phyloP scores from a whole-genome alignment of 2,113 vertebrate genomes.

The Mandrillus leucophaeus region DNA sequence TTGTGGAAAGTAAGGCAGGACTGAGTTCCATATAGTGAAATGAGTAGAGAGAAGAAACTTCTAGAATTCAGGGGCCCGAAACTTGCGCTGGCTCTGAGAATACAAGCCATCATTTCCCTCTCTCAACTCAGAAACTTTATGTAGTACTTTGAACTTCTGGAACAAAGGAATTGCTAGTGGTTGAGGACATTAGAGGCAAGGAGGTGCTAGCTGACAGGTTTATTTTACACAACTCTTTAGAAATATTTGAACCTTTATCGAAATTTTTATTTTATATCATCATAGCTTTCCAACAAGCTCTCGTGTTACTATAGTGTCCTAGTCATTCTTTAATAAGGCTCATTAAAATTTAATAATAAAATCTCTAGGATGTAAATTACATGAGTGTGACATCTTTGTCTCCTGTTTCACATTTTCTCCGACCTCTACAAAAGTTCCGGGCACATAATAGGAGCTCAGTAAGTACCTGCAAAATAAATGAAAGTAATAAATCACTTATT shows the following conservation, averaged over 20 bases:
- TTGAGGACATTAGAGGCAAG: background rate
- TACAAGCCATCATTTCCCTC: background rate
- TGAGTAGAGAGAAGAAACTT: background rate
- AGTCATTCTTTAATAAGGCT: background rate
- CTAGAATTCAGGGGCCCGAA: background rate
- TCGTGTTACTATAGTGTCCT: background rate
- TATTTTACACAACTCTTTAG: background rate
- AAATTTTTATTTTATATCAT: background rate
- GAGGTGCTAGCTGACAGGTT: background rate
- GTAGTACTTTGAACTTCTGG: background rate
- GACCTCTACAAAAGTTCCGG: background rate
- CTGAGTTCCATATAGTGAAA: background rate
- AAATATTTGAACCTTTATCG: background rate
- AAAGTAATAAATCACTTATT: background rate
- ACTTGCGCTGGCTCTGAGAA: background rate
- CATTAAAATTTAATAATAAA: background rate
- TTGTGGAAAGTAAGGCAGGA: background rate
- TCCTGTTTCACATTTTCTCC: background rate
- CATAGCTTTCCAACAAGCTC: background rate
- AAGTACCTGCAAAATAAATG: background rate
- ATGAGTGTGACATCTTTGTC: background rate
- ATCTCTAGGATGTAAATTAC: background rate
- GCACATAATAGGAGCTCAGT: background rate
- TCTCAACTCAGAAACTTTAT: background rate
- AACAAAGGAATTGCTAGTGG: background rate